These are phyloP conservation scores for Baccha elongata DNA, from an alignment of 2,888 invertebrate species.

Conservation along the genomic window DNA sequence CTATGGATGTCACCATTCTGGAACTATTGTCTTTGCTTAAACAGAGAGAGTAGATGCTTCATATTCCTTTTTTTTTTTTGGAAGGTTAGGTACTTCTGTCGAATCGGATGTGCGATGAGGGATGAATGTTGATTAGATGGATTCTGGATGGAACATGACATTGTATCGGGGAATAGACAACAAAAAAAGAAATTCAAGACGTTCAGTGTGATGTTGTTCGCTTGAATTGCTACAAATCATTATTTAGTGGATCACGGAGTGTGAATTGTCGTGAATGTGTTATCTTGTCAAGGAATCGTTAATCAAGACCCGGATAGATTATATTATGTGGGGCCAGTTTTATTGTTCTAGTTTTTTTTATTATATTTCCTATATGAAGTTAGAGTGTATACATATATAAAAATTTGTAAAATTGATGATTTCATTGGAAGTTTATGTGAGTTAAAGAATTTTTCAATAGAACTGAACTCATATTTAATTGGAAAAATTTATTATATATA, in stretches of 20 bases:
- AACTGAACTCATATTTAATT: no score
- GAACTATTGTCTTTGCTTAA: slow-evolving; percentile 31
- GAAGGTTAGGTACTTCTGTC: no score
- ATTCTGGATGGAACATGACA: slow-evolving; percentile 29
- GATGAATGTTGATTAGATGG: slow-evolving; percentile 68
- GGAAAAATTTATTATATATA: no score
- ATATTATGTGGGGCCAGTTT: background rate
- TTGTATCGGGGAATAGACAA: background rate
- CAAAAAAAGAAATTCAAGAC: background rate
- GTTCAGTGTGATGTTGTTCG: slow-evolving; percentile 9
- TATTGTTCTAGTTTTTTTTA: slow-evolving; percentile 3
- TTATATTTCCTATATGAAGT: background rate
- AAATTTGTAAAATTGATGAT: background rate
- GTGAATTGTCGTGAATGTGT: slow-evolving; percentile 62
- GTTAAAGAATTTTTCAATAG: no score
- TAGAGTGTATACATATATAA: no score
- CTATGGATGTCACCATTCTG: slow-evolving; percentile 35
- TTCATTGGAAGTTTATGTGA: background rate
- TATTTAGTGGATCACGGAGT: slow-evolving; percentile 60
- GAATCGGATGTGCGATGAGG: slow-evolving; percentile 69
- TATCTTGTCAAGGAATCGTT: slow-evolving; percentile 62
- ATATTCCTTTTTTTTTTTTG: background rate
- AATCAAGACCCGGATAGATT: slow-evolving; percentile 23
- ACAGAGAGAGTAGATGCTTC: background rate
- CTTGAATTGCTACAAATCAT: slow-evolving; percentile 52